phyloP scores from a whole-genome alignment of 2,113 vertebrate species.

The Gymnobelideus leadbeateri region DNA sequence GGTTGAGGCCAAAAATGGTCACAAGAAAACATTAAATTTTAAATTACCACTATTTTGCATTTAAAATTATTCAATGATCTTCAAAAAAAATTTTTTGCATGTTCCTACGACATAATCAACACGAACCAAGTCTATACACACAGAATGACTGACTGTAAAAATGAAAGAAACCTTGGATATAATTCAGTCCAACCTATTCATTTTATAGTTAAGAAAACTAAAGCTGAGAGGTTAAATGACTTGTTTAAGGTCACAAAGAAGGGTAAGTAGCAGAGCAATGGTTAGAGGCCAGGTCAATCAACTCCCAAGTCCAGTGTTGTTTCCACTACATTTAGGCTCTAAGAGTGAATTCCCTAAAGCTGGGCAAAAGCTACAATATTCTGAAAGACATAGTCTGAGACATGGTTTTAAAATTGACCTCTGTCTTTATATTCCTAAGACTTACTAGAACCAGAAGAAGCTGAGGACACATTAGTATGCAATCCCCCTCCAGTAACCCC shows the following conservation, averaged over 20 bases:
- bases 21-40: background rate
- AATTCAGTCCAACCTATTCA: background rate
- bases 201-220: background rate
- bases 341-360: background rate
- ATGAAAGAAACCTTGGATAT: background rate
- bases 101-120: background rate
- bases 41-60: background rate
- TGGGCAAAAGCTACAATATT: background rate
- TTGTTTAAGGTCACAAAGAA: background rate
- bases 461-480: background rate
- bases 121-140: background rate
- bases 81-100: too few relatives aligned
- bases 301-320: background rate
- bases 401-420: background rate
- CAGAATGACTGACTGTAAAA: background rate
- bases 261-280: background rate
- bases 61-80: background rate
- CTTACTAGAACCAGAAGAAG: background rate
- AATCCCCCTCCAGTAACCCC: background rate
- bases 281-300: background rate
- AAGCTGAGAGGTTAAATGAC: background rate
- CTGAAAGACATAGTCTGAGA: background rate
- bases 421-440: background rate
- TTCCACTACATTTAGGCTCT: background rate
- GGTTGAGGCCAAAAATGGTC: background rate